Evolutionary conservation across 2,797 vertebrate species (phyloP), one percentile per base, ranked within the genome.

Genomic region (Anolis apletophallus): DNA sequence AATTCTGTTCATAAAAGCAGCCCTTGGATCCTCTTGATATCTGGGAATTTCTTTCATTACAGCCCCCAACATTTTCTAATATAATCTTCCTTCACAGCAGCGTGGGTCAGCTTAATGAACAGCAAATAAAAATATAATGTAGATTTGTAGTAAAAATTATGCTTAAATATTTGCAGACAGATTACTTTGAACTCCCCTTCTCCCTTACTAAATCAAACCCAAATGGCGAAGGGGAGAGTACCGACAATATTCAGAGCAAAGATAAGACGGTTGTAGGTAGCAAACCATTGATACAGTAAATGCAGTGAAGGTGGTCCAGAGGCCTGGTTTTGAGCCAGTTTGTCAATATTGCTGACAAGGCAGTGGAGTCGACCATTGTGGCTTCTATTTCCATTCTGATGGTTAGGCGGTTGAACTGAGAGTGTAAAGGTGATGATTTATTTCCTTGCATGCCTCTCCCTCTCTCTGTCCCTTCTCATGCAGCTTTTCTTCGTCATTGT

Each of bases 51-150:
- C 85, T 88, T 85, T 85, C 82, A 0, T 1, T 71, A 87, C 81
- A 0, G 0, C 68, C 87, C 59, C 88, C 81, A 0, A 0, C 72
- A 89, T 32, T 90, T 91, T 88, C 90, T 87, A 17, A 89, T 67
- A 52, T 85, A 90, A 91, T 88, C 36, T 89, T 94, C 94, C 92
- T 92, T 96, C 94, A 96, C 94, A 96, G 96, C 96, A 96, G 96
- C 95, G 81, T 94, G 90, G 93, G 91, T 96, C 93, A 96, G 95
- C 93, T 96, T 96, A 93, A 93, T 94, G 87, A 88, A 95, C 93
- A 96, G 94, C 96, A 96, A 96, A 96, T 95, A 96, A 96, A 96
- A 94, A 96, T 96, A 97, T 94, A 95, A 96, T 95, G 96, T 96
- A 95, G 94, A 95, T 96, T 90, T 93, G 73, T 94, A 5, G 95